Base-by-base conservation (phyloP, 2,113 vertebrate genomes). In the Ceyx cyanopectus region DNA sequence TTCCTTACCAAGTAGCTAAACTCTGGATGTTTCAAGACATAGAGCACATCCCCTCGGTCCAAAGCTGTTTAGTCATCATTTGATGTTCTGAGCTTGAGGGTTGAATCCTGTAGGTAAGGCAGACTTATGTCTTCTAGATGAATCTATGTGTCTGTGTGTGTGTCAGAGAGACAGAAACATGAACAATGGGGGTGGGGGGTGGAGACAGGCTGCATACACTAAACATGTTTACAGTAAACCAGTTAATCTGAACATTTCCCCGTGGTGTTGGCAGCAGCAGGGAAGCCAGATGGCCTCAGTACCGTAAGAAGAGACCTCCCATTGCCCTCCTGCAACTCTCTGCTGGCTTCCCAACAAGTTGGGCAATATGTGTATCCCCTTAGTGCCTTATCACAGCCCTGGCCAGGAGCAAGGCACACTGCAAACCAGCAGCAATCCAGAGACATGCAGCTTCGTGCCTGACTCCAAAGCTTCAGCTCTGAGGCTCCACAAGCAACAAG, bases 211-310 rank as follows among this genome's bases (percentile, higher is more conserved):
- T 70, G 34, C 26, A 17, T 11, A 54, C 46, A 58, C 14, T 37
- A 45, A 84, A 88, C 19, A 30, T 58, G 41, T 84, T 95, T 90
- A 85, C 58, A 79, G 66, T 79, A 89, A 82, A 62, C 5, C 50
- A 74, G 27, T 29, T 84, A 21, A 88, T 54, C 41, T 66, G 77
- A 89, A 61, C 14, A 26, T 58, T 66, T 92, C 67, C 77, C 0
- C 0, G 24, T 77, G 32, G 32, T 24, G 17, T 32, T 86, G 83
- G 76, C 86, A 83, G 86, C 77, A 66, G 45, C 83, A 62, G 37
- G 46, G 40, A 69, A 76, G 78, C 14, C 53, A 48, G 48, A 4
- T 11, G 0, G 1, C 20, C 48, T 24, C 74, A 24, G 23, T 16
- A 30, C 2, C 3, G 5, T 15, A 12, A 48, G 0, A 1, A 78